phyloP scores from a whole-genome alignment of 2,888 invertebrate species.

The Empis stercorea region DNA sequence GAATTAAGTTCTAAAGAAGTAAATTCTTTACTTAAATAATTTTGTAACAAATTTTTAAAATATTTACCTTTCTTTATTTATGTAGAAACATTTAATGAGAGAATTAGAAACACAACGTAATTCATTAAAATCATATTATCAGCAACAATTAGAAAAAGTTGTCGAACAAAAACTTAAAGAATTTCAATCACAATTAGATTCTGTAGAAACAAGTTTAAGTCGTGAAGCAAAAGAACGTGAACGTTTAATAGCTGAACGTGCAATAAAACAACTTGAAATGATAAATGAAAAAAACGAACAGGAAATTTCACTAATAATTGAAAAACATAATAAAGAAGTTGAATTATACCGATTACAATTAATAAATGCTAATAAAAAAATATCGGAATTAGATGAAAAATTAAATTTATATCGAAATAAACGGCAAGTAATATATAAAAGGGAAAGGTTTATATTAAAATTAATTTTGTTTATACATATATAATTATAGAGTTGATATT shows the following conservation, averaged over 20 bases:
- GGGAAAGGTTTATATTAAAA: background rate
- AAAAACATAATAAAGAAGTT: conserved; percentile 66
- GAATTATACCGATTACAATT: conserved; percentile 57
- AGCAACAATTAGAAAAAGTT: conserved; percentile 66
- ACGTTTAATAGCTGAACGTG: conserved; percentile 51
- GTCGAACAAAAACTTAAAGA: conserved; percentile 63
- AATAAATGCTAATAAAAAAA: conserved; percentile 53
- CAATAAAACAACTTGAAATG: conserved; percentile 56
- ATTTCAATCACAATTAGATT: conserved; percentile 61
- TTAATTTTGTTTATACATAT: conserved; percentile 10
- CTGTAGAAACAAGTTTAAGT: conserved; percentile 50
- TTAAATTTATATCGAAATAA: conserved; percentile 31
- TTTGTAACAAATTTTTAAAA: background rate
- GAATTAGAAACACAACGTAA: conserved; percentile 49
- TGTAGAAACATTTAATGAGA: conserved; percentile 39
- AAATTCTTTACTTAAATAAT: conserved; percentile 18
- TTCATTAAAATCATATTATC: conserved; percentile 61
- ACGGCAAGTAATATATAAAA: conserved; percentile 17
- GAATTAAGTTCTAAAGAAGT: conserved; percentile 48
- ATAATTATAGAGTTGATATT: conserved; percentile 47
- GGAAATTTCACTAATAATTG: conserved; percentile 62
- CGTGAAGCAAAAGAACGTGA: conserved; percentile 51
- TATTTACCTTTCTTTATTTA: background rate
- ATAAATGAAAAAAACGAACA: conserved; percentile 58
- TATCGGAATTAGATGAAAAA: conserved; percentile 49